Conservation (phyloP, 2,113 vertebrate species). For the Apteryx owenii region DNA sequence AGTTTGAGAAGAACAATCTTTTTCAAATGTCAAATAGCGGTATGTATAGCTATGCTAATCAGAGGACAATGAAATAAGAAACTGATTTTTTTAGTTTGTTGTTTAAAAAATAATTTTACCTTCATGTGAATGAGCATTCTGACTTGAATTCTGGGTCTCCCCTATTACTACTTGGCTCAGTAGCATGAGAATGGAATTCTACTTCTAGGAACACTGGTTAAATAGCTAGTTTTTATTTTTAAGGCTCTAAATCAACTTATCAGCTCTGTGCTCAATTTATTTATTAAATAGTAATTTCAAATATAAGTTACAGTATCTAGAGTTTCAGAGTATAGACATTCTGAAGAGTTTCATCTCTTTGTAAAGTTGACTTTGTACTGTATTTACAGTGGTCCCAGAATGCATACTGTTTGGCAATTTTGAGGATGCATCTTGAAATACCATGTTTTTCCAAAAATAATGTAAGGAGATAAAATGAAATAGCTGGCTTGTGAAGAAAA, state of each 20-base stretch:
- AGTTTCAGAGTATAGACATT: neutral
- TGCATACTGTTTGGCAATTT: neutral
- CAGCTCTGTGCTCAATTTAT: neutral
- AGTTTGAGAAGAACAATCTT: constrained; percentile 98
- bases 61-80: neutral
- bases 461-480: neutral
- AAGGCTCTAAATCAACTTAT: neutral
- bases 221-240: neutral
- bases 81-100: neutral
- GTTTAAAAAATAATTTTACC: neutral
- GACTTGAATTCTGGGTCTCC: neutral
- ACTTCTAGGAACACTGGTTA: neutral
- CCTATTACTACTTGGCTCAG: neutral
- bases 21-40: constrained; percentile 99
- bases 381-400: neutral
- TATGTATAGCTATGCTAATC: constrained; percentile 72
- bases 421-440: neutral
- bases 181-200: neutral
- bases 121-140: neutral
- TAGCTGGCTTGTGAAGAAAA: neutral
- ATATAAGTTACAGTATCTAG: neutral
- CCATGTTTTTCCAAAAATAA: neutral
- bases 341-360: neutral
- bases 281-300: neutral
- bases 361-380: neutral